Evolutionary conservation across 2,797 vertebrate species (phyloP).

Genomic region (Melanotaenia trifasciata): DNA sequence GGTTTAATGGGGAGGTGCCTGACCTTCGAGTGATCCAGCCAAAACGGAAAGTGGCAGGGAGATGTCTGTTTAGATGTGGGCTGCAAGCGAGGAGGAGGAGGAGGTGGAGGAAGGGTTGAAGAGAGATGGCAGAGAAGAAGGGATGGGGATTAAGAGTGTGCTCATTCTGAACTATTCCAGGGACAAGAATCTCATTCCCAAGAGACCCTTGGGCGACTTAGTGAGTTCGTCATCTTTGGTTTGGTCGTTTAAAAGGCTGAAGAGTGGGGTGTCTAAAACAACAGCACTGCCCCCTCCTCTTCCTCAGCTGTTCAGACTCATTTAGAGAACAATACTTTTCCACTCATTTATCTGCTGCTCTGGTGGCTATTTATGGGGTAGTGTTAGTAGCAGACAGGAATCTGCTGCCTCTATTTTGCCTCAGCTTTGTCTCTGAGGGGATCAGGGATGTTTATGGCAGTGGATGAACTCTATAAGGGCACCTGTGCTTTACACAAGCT

Average conservation of each 20-base stretch:
- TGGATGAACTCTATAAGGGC: slow-evolving; percentile 31
- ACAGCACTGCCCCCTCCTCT: slow-evolving; percentile 60
- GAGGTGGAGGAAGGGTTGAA: slow-evolving; percentile 22
- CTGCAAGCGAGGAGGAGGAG: slow-evolving; percentile 21
- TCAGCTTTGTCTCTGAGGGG: slow-evolving; percentile 67
- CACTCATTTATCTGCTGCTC: slow-evolving; percentile 71
- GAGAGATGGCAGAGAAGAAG: slow-evolving; percentile 73
- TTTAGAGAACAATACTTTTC: slow-evolving; percentile 82
- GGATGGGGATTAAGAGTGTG: slow-evolving; percentile 81
- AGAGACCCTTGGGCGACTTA: slow-evolving; percentile 64
- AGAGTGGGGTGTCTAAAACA: slow-evolving; percentile 68
- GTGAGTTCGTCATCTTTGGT: slow-evolving; percentile 70
- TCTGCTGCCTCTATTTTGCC: slow-evolving; percentile 62
- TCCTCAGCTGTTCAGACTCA: slow-evolving; percentile 79
- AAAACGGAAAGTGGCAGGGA: slow-evolving; percentile 33
- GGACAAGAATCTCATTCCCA: slow-evolving; percentile 82
- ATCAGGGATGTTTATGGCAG: slow-evolving; percentile 63
- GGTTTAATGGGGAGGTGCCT: slow-evolving; percentile 38
- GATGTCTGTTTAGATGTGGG: slow-evolving; percentile 52
- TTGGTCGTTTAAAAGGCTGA: slow-evolving; percentile 75
- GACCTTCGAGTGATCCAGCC: slow-evolving; percentile 49
- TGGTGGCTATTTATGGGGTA: slow-evolving; percentile 71
- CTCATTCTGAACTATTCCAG: slow-evolving; percentile 88
- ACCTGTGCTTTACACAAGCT: slow-evolving; percentile 16
- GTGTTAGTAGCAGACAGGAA: slow-evolving; percentile 62